Evolutionary conservation across 2,888 invertebrate genomes (phyloP).

Genomic region (Drosophila putrida): DNA sequence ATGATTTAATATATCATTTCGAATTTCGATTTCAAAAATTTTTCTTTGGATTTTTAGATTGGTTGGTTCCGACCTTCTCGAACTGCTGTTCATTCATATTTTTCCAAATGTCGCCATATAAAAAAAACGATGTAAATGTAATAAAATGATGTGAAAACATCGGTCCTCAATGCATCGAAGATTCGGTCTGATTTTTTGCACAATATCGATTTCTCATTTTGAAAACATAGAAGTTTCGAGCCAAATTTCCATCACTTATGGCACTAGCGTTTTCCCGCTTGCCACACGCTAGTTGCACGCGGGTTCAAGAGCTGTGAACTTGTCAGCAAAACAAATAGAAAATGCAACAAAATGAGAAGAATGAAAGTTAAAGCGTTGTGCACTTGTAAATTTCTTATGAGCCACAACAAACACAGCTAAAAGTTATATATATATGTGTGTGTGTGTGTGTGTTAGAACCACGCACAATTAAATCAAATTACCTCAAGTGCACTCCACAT

Average conservation of each 20-base stretch:
- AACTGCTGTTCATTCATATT: too few species aligned
- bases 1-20: too few species aligned
- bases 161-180: too few species aligned
- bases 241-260: not conserved
- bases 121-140: too few species aligned
- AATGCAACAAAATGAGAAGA: slow-evolving; percentile 1
- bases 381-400: slow-evolving; percentile 74
- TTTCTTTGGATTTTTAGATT: too few species aligned
- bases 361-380: slow-evolving; percentile 20
- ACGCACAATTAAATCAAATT: slow-evolving; percentile 82
- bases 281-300: slow-evolving; percentile 27
- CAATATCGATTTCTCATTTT: too few species aligned
- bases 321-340: slow-evolving; percentile 3
- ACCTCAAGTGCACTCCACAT: slow-evolving; percentile 74
- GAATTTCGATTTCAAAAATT: too few species aligned
- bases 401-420: slow-evolving; percentile 30
- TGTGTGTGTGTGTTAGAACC: slow-evolving; percentile 39
- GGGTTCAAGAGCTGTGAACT: slow-evolving; percentile 55
- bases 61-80: too few species aligned
- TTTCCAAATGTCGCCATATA: too few species aligned
- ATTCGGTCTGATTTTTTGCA: too few species aligned
- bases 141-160: too few species aligned
- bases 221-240: slow-evolving; percentile 20
- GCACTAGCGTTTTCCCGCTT: slow-evolving; percentile 22
- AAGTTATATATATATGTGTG: slow-evolving; percentile 20